Evolutionary conservation across 2,888 invertebrate species (phyloP), one percentile per base, ranked within the genome.

Genomic region (Psylliodes chrysocephalus): DNA sequence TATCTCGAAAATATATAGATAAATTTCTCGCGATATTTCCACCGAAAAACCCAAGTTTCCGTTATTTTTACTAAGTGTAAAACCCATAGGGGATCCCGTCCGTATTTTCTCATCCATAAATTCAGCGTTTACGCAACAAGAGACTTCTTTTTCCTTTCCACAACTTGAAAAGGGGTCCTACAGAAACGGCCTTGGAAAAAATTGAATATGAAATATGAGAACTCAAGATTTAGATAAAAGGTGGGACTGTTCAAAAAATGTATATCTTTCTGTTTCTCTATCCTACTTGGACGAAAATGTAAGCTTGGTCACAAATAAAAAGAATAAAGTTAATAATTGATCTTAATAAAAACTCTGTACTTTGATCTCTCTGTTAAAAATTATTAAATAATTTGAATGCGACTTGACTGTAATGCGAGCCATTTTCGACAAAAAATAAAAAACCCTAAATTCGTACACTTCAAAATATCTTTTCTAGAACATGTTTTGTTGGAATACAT

Each of bases 101-200:
- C 35, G 44, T 28, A 52, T 63, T 63, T 63, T 52, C 57, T 55
- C 46, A 63, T 44, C 57, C 63, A 57, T 57, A 63, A 57, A 63
- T 63, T 63, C 52, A 44, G 25, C 42, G 33, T 42, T 52, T 56
- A 51, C 33, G 30, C 51, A 17, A 17, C 44, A 35, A 35, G 51
- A 52, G 17, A n/a, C 49, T n/a, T 25, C 8, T 63, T 63, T 61
- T 49, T 47, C 35, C 14, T 53, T 54, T 18, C 28, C 47, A 38
- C 28, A 12, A 44, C n/a, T 44, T 53, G 46, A 33, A 38, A 49
- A 57, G 12, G 14, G 22, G 51, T 22, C 18, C 60, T 14, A 28
- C 10, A 52, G 19, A 51, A 49, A 33, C 18, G 25, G 17, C 49
- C 18, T 44, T 47, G 6, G 18, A 52, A 35, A 51, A 52, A 35